Evolutionary conservation across 2,888 invertebrate species (phyloP), one percentile per base, ranked within the genome.

Genomic region (Neocrepidodera transversa): DNA sequence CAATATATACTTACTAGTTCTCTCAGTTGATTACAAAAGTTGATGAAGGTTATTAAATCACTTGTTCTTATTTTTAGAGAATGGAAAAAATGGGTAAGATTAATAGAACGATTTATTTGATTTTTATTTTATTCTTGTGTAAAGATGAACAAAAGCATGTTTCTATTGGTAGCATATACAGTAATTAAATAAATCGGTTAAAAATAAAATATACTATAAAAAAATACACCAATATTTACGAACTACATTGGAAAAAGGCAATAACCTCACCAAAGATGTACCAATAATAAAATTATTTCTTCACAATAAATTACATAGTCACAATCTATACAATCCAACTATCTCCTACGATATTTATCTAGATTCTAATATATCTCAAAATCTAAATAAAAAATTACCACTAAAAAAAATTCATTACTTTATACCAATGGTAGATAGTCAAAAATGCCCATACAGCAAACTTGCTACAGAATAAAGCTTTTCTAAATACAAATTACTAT

Each of bases 241-340:
- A 60, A 53, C 59, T 59, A 54, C 38, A 26, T 20, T 50, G 42
- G 43, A 45, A n/a, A n/a, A 36, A 55, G 14, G 45, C n/a, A 11
- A 10, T 10, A 45, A 16, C 13, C 26, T 14, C 28, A 26, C 17
- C 26, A 59, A 13, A 20, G 5, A 40, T 56, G 42, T 38, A 40
- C 28, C 38, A 48, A 52, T 28, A 48, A 50, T 47, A 47, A 47
- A 47, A 47, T 47, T 28, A 28, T 28, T 51, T 45, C 18, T n/a
- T 38, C 47, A 57, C 51, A 68, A 68, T 69, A 71, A 71, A 70
- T 69, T 68, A 71, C 65, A 66, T 64, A 51, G 59, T 62, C 65
- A 71, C 66, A 61, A 66, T 70, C 67, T 69, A 70, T 69, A 70
- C 64, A 69, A 59, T 62, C 48, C 52, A 55, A 35, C 57, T 58